Base-by-base conservation (phyloP, 2,888 invertebrate genomes). In the Aricia artaxerxes region DNA sequence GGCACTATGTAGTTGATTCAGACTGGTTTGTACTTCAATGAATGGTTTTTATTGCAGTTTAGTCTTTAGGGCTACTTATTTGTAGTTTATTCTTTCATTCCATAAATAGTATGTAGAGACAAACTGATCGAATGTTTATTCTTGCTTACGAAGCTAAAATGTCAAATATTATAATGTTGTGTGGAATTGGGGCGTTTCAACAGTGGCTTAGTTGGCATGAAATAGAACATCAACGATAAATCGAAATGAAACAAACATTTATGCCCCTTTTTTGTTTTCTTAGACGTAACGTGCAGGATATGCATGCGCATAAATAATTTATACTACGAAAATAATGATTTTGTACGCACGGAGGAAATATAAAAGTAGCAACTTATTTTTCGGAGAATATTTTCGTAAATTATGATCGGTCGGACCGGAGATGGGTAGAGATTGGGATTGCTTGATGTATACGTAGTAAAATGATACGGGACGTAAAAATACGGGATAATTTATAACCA, bases 401-500 rank as follows among this genome's bases (percentile, higher is more conserved):
- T 90, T 90, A 90, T 90, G 89, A 91, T 90, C 86, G 89, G 89
- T 89, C 88, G 88, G 88, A 88, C 81, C 78, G 88, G 87, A 88
- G 89, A 89, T 88, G 87, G 87, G 88, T 87, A 83, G 88, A 89
- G 90, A 89, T 89, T 88, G 88, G 87, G 88, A 89, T 87, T 85
- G 87, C 85, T 86, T 91, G 90, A 92, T 92, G 90, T 92, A 92
- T 92, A 87, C 88, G 87, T 87, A 90, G 90, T 91, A 86, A 90
- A 93, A 92, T 92, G 90, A 91, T 89, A 90, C 87, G 88, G 87
- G 90, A 92, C 90, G 90, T 89, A 87, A 87, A 90, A 89, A 89
- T 89, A 89, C 89, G 88, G 90, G 88, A 92, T 92, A 91, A 93
- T 93, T 93, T 92, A 93, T 92, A 89, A 91, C 89, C 84, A 82